phyloP scores from a whole-genome alignment of 2,797 vertebrate genomes.

The Mionectes olivaceus region DNA sequence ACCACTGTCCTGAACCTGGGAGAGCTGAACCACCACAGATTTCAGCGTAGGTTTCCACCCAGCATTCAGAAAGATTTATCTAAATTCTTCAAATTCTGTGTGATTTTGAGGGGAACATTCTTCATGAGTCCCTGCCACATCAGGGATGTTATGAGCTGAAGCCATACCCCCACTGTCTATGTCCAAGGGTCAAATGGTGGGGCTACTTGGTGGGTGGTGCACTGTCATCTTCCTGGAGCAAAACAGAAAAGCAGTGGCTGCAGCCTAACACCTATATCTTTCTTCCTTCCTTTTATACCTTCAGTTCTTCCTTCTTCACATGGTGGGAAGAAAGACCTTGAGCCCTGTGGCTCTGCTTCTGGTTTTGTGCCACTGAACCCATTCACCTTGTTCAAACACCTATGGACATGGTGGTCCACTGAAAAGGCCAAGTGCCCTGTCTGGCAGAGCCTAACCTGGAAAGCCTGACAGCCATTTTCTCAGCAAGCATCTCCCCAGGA shows the following conservation, averaged over 20 bases:
- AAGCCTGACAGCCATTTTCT: neutral
- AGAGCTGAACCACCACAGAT: neutral
- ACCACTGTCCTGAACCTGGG: neutral
- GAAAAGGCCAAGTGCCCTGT: neutral
- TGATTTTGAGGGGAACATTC: neutral
- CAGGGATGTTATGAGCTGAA: neutral
- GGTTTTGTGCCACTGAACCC: fast-evolving
- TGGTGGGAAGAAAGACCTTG: neutral
- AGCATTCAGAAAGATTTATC: neutral
- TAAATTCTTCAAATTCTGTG: neutral
- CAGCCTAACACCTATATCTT: neutral
- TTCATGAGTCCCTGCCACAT: neutral
- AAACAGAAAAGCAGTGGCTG: neutral
- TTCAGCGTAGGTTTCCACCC: neutral
- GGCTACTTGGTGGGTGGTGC: neutral
- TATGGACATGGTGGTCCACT: neutral
- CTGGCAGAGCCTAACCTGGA: neutral
- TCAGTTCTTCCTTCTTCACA: neutral
- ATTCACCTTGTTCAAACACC: neutral
- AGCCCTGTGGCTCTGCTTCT: neutral
- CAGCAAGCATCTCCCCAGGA: neutral
- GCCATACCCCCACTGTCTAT: fast-evolving
- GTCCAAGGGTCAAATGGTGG: neutral
- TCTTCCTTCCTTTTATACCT: neutral
- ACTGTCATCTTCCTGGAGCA: neutral